Percentiles rank a stretch among this genome's conserved stretches.
These are phyloP conservation scores for Strigamia maritima DNA, from an alignment of 2,888 invertebrate species.

Conservation along the genomic window DNA sequence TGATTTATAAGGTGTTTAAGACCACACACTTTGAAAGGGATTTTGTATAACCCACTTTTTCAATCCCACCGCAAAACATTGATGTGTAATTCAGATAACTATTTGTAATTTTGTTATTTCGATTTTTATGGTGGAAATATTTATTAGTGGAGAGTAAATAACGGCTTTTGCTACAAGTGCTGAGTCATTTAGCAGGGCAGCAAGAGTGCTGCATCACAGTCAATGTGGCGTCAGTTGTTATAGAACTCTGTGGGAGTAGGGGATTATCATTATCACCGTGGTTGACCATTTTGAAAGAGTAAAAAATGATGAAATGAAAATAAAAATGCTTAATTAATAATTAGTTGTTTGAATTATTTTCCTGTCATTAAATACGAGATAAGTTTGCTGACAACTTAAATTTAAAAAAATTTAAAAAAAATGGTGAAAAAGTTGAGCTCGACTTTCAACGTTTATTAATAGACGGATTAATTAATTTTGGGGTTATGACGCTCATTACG, in stretches of 20 bases:
- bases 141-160: neutral
- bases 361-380: neutral
- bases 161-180: conserved; percentile 9
- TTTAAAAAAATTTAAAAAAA: neutral
- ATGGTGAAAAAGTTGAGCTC: neutral
- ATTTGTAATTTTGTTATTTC: neutral
- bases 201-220: neutral
- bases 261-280: neutral
- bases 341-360: conserved; percentile 6
- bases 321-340: neutral
- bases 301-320: neutral
- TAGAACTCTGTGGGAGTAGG: neutral
- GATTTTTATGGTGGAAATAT: neutral
- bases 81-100: neutral
- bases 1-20: conserved; percentile 10
- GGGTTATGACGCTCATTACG: neutral
- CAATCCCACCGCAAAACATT: neutral
- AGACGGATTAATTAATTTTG: neutral
- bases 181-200: neutral
- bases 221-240: conserved; percentile 7
- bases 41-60: neutral
- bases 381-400: conserved; percentile 2
- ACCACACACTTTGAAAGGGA: neutral
- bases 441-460: conserved; percentile 9
- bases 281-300: neutral